Evolutionary conservation across 2,888 invertebrate genomes (phyloP).

Genomic region (Lasioglossum marginatum): DNA sequence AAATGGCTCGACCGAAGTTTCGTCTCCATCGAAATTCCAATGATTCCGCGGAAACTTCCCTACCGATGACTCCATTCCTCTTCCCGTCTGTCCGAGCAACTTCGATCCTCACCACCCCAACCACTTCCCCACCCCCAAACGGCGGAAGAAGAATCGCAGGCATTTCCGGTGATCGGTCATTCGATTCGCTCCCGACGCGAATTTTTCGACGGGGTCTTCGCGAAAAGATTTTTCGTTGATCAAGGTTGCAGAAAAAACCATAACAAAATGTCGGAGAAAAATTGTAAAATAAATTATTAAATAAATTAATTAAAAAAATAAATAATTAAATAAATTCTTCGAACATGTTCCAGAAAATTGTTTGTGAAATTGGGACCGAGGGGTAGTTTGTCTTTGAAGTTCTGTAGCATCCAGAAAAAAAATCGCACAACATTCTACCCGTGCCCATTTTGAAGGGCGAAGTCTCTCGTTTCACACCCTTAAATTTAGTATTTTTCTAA

Average conservation of each 20-base stretch:
- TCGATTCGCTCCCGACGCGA: neutral
- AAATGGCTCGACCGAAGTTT: slow-evolving; percentile 47
- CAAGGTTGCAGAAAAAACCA: neutral
- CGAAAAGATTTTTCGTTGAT: slow-evolving; percentile 15
- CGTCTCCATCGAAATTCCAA: slow-evolving; percentile 48
- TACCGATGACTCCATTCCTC: slow-evolving; percentile 42
- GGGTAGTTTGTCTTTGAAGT: no score
- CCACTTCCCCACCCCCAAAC: neutral
- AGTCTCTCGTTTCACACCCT: neutral
- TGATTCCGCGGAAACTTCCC: slow-evolving; percentile 49
- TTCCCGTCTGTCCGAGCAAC: slow-evolving; percentile 18
- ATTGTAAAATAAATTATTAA: no score
- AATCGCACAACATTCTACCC: neutral
- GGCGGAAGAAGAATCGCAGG: neutral
- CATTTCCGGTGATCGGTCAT: slow-evolving; percentile 12
- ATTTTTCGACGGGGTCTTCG: neutral
- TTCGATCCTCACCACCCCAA: neutral
- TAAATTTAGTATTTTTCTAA: neutral
- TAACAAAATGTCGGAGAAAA: neutral
- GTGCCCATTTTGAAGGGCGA: neutral
- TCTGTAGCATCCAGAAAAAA: neutral
- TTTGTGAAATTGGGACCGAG: no score
- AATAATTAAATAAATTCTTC: no score
- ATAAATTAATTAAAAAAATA: no score
- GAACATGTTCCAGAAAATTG: no score